Evolutionary conservation across 1,140 invertebrate species (phyloP).

Genomic region (Trissolcus basalis): DNA sequence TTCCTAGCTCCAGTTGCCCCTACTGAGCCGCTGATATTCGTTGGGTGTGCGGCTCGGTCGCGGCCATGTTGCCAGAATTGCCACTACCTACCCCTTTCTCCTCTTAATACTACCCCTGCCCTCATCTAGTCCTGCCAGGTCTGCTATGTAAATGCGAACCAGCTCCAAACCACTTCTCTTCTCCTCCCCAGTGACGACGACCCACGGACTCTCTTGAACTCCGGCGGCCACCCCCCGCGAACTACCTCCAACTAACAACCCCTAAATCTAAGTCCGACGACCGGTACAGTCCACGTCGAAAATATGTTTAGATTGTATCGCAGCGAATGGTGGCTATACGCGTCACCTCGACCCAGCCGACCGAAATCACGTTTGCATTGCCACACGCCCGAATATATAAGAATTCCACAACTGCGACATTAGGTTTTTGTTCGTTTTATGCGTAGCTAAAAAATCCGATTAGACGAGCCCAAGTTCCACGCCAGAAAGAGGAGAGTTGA

Average conservation of each 20-base stretch:
- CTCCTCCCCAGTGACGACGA: slow-evolving; percentile 54
- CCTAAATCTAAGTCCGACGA: slow-evolving; percentile 75
- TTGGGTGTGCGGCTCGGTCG: slow-evolving; percentile 68
- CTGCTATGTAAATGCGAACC: slow-evolving; percentile 76
- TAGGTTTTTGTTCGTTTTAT: no score
- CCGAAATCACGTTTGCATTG: not conserved
- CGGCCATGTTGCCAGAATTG: slow-evolving; percentile 76
- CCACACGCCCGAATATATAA: slow-evolving; percentile 17
- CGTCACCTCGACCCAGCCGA: slow-evolving; percentile 7
- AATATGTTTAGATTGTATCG: slow-evolving; percentile 61
- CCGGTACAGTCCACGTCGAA: slow-evolving; percentile 71
- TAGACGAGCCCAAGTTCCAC: no score
- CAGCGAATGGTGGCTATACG: slow-evolving; percentile 26
- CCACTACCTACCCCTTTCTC: slow-evolving; percentile 71
- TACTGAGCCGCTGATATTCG: slow-evolving; percentile 53
- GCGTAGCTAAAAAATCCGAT: no score
- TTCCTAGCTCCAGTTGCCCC: slow-evolving; percentile 54
- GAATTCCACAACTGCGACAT: no score
- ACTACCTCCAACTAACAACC: slow-evolving; percentile 74
- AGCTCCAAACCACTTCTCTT: slow-evolving; percentile 62
- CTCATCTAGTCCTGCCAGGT: slow-evolving; percentile 75
- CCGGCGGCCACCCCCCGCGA: slow-evolving; percentile 67
- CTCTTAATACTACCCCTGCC: slow-evolving; percentile 74
- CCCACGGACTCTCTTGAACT: slow-evolving; percentile 63
- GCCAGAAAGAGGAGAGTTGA: no score